Evolutionary conservation across 2,797 vertebrate genomes (phyloP).

Genomic region (Chromis chromis): DNA sequence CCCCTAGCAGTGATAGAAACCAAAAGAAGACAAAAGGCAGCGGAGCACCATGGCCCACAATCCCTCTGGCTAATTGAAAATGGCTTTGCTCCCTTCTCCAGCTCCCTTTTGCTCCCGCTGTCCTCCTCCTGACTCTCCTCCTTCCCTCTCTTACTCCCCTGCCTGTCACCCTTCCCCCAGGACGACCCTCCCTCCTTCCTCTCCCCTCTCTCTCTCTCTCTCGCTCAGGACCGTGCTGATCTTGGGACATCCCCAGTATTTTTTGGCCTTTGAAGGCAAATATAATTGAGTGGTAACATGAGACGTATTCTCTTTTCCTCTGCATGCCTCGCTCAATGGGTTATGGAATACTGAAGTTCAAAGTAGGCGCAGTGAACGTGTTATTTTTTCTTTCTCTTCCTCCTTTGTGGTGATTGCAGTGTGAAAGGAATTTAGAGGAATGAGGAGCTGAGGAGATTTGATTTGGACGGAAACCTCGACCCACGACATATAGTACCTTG

Average conservation of each 20-base stretch:
- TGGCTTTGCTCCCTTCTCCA: constrained; percentile 61
- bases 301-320: constrained; percentile 71
- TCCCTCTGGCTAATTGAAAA: constrained; percentile 79
- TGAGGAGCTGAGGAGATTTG: constrained; percentile 56
- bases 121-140: constrained; percentile 41
- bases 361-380: constrained; percentile 68
- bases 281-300: constrained; percentile 81
- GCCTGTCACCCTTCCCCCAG: constrained; percentile 37
- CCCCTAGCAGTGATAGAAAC: constrained; percentile 76
- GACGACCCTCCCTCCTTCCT: constrained; percentile 34
- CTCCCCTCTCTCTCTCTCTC: constrained; percentile 13
- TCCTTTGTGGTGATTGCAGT: constrained; percentile 63
- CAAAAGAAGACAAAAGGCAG: constrained; percentile 77
- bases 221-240: constrained; percentile 75
- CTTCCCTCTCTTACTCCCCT: constrained; percentile 33
- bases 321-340: constrained; percentile 68
- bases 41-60: constrained; percentile 52
- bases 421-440: constrained; percentile 60
- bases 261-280: constrained; percentile 79
- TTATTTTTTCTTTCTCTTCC: constrained; percentile 50
- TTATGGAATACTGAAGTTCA: constrained; percentile 76
- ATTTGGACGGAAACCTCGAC: constrained; percentile 61
- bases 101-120: constrained; percentile 48
- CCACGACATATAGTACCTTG: constrained; percentile 53
- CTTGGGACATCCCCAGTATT: constrained; percentile 81